Evolutionary conservation across 2,888 invertebrate genomes (phyloP), one percentile per base, ranked within the genome.

Genomic region (Epsilonema sp.): DNA sequence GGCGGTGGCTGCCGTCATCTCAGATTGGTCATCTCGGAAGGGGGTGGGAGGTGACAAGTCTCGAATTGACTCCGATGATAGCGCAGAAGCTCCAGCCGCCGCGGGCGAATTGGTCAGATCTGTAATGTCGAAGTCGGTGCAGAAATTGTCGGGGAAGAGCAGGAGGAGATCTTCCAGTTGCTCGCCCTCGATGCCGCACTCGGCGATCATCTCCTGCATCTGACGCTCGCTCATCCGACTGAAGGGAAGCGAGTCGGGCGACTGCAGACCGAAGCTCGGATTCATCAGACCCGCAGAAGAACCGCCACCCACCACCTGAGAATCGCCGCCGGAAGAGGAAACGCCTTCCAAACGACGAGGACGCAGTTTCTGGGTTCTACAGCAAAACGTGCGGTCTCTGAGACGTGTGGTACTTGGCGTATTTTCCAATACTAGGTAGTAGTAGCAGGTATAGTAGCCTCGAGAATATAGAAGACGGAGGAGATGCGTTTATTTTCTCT

Each of bases 121-220:
- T 40, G 48, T 51, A 37, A 52, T 51, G 8, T 51, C 51, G 2
- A 48, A 13, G 44, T 52, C 52, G n/a, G 41, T 42, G 46, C 50
- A 52, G 37, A 51, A 38, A 20, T 42, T 40, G 44, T 50, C 50
- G 16, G 51, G 51, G 25, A 51, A 51, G 38, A 51, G 42, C 24
- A 47, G 42, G 23, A 51, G 49, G 8, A 51, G 43, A 21, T 46
- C 44, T 23, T 51, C 51, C 21, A 51, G 21, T 19, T 31, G 31
- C 19, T 49, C 26, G 23, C 36, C 42, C 23, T 36, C 31, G 2
- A 46, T 8, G 11, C 25, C 43, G 26, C 42, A 46, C 2, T 5
- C 8, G 8, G 19, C 21, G 16, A 26, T 13, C 8, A 47, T 31
- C 16, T 20, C 42, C 26, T 42, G 38, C 21, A 46, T 13, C 40